Evolutionary conservation across 2,113 vertebrate genomes (phyloP), one percentile per base, ranked within the genome.

Genomic region (Aspidoscelis tigris): DNA sequence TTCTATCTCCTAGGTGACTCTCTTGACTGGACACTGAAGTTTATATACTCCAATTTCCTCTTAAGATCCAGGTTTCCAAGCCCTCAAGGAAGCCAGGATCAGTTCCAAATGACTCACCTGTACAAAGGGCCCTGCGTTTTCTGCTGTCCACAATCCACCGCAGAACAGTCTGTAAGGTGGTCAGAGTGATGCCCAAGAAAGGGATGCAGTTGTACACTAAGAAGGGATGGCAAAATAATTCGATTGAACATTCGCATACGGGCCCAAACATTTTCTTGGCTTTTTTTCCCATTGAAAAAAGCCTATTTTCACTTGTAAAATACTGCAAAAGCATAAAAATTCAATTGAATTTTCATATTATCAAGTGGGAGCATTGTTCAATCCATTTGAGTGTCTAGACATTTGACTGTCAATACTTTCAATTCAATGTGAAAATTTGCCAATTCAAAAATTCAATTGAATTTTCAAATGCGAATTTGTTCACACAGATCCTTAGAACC

Each of bases 151-250:
- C 41, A 0, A 81, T 71, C 74, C 65, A 9, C 14, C 84, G 73
- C 26, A n/a, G 61, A 50, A 61, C 66, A 5, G 84, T 86, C 79
- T 81, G 84, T 66, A 86, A 26, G 20, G 84, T 86, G 41, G 84
- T 69, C 20, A 86, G 41, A 20, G 84, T 81, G 79, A 86, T 81
- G 79, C 84, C 84, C 65, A 86, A 39, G 79, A 81, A 86, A 16
- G 84, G 84, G 73, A 86, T n/a, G 6, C 73, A 81, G 18, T 43
- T 16, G 47, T 77, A 64, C 65, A 77, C 84, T 86, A 66, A 16
- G 39, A 7, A 24, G 33, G 73, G 20, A 5, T 18, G 12, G 14
- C 41, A 61, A 16, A 9, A 33, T 33, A 33, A n/a, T n/a, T n/a
- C 4, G 24, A 26, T 26, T 33, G 3, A 11, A 69, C 8, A 11